Base-by-base conservation (phyloP, 2,888 invertebrate genomes). In the Chorisops tibialis region DNA sequence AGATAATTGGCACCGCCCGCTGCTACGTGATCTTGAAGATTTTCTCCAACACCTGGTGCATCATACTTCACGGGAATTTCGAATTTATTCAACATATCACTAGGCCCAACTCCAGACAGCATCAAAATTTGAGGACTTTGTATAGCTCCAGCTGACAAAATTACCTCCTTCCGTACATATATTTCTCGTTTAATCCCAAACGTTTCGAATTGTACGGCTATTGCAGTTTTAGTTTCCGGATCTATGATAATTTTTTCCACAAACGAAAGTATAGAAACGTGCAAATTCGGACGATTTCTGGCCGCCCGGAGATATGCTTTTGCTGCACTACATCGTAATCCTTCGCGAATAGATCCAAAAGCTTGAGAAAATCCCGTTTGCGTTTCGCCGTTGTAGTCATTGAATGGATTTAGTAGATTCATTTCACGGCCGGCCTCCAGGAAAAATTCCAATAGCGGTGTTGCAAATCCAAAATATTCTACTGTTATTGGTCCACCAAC, bases 121-220 rank as follows among this genome's bases (percentile, higher is more conserved):
- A 93, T 90, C 35, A 96, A 79, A 16, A 95, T 70, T 72, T 95
- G 93, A 0, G 94, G 93, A 2, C 91, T 87, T 71, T 90, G 89
- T 66, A 95, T 82, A 0, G 92, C 78, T 1, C 95, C 97, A 0
- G 92, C 92, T 16, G 92, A 87, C 39, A 97, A 74, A 65, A 97
- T 88, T 0, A 96, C 85, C 77, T 95, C 95, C 69, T 83, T 85
- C 7, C 80, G 81, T 0, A 88, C 89, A 65, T 77, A 80, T 0
- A 87, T 81, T n/a, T 79, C 79, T 61, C 79, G 79, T 43, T 56
- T 41, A 3, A 39, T n/a, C 4, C 65, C 65, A 14, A 59, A 21
- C 2, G 82, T 82, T 47, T 82, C 74, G 68, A 89, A 88, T 64
- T 80, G 74, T 0, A 90, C 87, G 1, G 88, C 89, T 41, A 84